A percentile compares a stretch with the other conserved stretches of the same genome.
Conservation (phyloP, 2,888 invertebrate species). For the Thyatira batis region DNA sequence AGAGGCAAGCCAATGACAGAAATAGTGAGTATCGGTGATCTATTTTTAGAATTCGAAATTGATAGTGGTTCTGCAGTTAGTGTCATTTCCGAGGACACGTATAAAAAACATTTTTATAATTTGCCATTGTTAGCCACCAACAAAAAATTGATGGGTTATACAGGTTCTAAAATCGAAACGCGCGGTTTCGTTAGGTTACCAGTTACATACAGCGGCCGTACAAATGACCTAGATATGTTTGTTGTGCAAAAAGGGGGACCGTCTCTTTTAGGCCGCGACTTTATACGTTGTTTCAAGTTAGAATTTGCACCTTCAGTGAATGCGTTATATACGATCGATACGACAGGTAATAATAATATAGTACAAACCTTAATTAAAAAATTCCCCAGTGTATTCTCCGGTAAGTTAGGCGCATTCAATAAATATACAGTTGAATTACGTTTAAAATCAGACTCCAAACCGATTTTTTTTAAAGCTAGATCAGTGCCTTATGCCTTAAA, state of each 20-base stretch:
- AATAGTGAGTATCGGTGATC: constrained; percentile 9
- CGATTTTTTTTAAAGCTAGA: background rate
- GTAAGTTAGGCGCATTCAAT: background rate
- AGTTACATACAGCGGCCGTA: constrained; percentile 2
- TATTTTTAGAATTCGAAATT: constrained; percentile 10
- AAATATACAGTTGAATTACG: background rate
- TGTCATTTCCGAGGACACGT: background rate
- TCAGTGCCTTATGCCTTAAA: background rate
- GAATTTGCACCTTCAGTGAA: constrained; percentile 7
- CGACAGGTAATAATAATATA: background rate
- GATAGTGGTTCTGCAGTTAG: constrained; percentile 10
- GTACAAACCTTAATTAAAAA: too few species aligned
- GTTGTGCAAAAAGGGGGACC: constrained; percentile 16
- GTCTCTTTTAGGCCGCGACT: constrained; percentile 19
- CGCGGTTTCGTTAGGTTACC: constrained; percentile 4
- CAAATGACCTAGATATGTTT: constrained; percentile 5
- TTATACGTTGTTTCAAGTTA: constrained; percentile 13
- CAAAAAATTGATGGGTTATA: constrained; percentile 11
- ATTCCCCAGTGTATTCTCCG: constrained; percentile 11
- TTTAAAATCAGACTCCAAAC: background rate
- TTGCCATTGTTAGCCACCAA: constrained; percentile 12
- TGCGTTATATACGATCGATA: too few species aligned
- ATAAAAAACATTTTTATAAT: constrained; percentile 7
- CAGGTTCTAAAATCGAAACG: constrained; percentile 8
- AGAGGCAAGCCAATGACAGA: constrained; percentile 23